A percentile compares a stretch with the other conserved stretches of the same genome.
Conservation (phyloP, 2,888 invertebrate genomes). For the Amblyjoppa proteus region DNA sequence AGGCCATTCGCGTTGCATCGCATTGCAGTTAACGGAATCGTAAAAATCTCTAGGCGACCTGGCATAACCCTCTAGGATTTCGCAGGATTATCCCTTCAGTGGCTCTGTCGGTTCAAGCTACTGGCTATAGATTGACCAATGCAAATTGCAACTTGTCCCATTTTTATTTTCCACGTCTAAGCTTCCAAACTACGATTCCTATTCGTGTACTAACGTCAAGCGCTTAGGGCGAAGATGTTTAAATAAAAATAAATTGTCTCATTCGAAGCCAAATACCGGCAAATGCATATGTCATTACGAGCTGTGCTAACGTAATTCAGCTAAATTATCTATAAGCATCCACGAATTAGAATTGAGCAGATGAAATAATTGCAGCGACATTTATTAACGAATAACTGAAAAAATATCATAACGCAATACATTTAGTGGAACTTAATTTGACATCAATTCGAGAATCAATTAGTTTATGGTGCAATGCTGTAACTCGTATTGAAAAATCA, state of each 20-base stretch:
- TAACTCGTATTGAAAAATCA: slow-evolving; percentile 11
- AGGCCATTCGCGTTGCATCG: slow-evolving; percentile 30
- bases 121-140: neutral
- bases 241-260: neutral
- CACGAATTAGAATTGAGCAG: neutral
- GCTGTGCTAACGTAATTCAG: neutral
- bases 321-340: neutral
- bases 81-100: slow-evolving; percentile 7
- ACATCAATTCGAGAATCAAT: neutral
- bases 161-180: neutral
- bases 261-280: neutral
- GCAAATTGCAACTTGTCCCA: neutral
- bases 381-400: neutral
- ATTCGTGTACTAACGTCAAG: neutral
- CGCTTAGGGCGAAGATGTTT: neutral
- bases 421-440: neutral
- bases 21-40: slow-evolving; percentile 34
- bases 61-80: slow-evolving; percentile 33
- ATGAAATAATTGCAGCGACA: neutral
- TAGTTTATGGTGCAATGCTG: neutral
- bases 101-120: neutral
- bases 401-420: neutral
- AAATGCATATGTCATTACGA: slow-evolving; percentile 2
- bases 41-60: slow-evolving; percentile 55
- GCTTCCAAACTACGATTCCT: neutral